phyloP scores from a whole-genome alignment of 2,113 vertebrate species.

The Tupaia tana region DNA sequence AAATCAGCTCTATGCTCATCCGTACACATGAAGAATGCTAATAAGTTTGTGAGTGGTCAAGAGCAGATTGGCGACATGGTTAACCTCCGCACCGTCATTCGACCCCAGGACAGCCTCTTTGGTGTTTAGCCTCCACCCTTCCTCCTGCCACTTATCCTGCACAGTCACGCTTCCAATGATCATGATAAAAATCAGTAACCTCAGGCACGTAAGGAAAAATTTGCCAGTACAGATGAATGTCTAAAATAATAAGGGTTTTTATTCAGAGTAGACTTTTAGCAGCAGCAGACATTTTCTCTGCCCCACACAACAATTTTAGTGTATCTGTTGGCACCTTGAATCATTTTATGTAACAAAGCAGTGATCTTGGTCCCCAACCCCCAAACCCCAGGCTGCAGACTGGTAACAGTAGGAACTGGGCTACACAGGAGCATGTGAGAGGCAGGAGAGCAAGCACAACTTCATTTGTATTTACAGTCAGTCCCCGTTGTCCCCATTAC shows the following conservation, averaged over 20 bases:
- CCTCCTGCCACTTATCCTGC: background rate
- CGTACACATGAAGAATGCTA: background rate
- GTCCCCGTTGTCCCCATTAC: too few species aligned
- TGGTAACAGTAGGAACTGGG: too few species aligned
- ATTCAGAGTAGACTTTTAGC: background rate
- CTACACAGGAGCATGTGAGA: too few species aligned
- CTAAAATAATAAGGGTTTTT: background rate
- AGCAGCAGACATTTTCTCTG: background rate
- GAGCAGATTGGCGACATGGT: background rate
- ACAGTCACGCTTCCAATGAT: too few species aligned
- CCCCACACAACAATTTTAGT: background rate
- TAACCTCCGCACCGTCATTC: background rate
- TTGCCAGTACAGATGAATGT: background rate
- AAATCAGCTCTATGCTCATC: background rate
- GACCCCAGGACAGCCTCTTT: background rate
- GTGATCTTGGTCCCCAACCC: too few species aligned
- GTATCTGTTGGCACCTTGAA: background rate
- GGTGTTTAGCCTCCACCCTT: background rate
- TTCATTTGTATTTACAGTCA: too few species aligned
- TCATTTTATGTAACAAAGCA: background rate
- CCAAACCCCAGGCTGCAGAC: too few species aligned
- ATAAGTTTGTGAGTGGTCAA: rapidly evolving
- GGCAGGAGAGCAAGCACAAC: too few species aligned
- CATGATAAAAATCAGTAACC: background rate
- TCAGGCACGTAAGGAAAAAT: background rate